Base-by-base conservation (phyloP, 2,888 invertebrate species). In the Macropis europaea region DNA sequence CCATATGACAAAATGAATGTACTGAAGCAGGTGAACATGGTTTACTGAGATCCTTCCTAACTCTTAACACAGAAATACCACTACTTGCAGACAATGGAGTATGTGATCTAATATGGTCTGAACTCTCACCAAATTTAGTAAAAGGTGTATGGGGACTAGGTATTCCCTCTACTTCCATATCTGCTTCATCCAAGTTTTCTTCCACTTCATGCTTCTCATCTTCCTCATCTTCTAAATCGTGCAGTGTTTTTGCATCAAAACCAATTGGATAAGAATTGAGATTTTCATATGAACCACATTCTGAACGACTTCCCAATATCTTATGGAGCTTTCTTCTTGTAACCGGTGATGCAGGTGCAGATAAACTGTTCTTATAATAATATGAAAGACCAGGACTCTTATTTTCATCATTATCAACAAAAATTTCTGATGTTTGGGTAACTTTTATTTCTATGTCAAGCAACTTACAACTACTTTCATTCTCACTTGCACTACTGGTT, bases 161-260 rank as follows among this genome's bases (percentile, higher is more conserved):
- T 30, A 85, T 83, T 43, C 86, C 86, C 40, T 87, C 88, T 15
- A 88, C 82, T 28, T 90, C 90, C 81, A 90, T 90, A 63, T 87
- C 86, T 26, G 85, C 89, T 11, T 91, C 90, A 50, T 92, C 91
- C 60, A 83, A 82, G 50, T 91, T 85, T 69, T 92, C 91, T 24
- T 91, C 90, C 50, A 91, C 77, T 24, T 70, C 78, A 66, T 79
- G 90, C 81, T 87, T 86, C 7, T 86, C 86, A 32, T 84, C 84
- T n/a, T 85, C 85, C 59, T 81, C 90, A 79, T 86, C 84, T 5
- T 84, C 84, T 5, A 85, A 85, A 60, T 80, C 90, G 80, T 84
- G 82, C 4, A 87, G 59, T 1, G 77, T 62, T 1, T 76, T 79
- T 1, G 83, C 76, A 17, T 89, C 87, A 24, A 88, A 86, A 13